These are phyloP conservation scores for Leuctra nigra DNA, from an alignment of 2,888 invertebrate genomes.

Conservation along the genomic window DNA sequence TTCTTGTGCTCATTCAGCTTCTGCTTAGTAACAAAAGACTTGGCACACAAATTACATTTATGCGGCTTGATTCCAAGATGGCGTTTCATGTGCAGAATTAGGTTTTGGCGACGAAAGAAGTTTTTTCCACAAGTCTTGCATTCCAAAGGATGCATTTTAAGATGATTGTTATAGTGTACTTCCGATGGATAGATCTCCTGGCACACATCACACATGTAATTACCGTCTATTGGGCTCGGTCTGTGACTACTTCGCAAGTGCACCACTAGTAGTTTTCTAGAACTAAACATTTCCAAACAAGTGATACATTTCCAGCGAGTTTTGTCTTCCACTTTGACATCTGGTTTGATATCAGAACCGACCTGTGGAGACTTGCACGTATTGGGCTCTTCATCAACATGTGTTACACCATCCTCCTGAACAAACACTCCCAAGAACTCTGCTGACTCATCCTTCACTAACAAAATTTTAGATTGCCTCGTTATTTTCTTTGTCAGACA, in stretches of 20 bases:
- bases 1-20: slow-evolving; percentile 77
- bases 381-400: neutral
- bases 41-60: slow-evolving; percentile 71
- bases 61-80: slow-evolving; percentile 72
- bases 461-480: slow-evolving; percentile 18
- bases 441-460: slow-evolving; percentile 37
- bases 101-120: slow-evolving; percentile 65
- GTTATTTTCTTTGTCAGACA: slow-evolving; percentile 12
- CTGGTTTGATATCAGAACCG: slow-evolving; percentile 8
- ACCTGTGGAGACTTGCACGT: neutral
- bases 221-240: slow-evolving; percentile 35
- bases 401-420: slow-evolving; percentile 29
- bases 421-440: slow-evolving; percentile 33
- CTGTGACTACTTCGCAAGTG: slow-evolving; percentile 34
- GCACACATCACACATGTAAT: slow-evolving; percentile 53
- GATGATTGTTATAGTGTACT: slow-evolving; percentile 60
- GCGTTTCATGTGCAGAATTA: slow-evolving; percentile 70
- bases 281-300: slow-evolving; percentile 38
- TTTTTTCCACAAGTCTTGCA: slow-evolving; percentile 76
- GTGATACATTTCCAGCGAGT: slow-evolving; percentile 34
- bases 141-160: slow-evolving; percentile 69
- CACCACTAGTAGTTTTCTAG: slow-evolving; percentile 37
- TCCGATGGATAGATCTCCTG: slow-evolving; percentile 61
- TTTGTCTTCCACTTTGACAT: slow-evolving; percentile 33
- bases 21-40: slow-evolving; percentile 74